Evolutionary conservation across 2,797 vertebrate species (phyloP).

Genomic region (Ibycter americanus): DNA sequence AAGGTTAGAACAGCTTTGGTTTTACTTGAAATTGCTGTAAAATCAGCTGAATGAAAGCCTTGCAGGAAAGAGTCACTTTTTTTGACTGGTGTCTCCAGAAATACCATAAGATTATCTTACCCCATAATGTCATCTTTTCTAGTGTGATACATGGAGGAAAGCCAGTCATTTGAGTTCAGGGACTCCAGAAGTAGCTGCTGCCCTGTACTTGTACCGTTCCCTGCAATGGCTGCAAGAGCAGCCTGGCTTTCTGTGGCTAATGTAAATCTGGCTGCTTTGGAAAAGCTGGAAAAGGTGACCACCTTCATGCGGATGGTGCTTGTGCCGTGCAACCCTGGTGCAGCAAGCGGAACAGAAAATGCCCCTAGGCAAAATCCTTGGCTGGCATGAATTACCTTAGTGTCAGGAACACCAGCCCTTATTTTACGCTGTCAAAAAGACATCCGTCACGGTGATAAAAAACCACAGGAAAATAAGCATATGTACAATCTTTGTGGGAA

Average conservation of each 20-base stretch:
- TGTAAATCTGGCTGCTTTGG: not conserved
- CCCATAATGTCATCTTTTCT: not conserved
- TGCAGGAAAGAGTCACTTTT: not conserved
- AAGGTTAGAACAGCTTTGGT: not conserved
- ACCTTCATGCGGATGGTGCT: rapidly evolving
- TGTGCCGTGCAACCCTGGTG: not conserved
- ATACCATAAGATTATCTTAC: not conserved
- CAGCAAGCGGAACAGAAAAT: not conserved
- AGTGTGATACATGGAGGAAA: not conserved
- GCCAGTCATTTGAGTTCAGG: not conserved
- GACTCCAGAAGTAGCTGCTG: not conserved
- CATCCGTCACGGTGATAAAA: not conserved
- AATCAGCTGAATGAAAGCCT: not conserved
- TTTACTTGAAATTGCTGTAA: not conserved
- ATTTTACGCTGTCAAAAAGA: not conserved
- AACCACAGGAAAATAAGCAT: not conserved
- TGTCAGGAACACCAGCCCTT: not conserved
- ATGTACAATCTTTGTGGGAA: not conserved
- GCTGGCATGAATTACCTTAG: not conserved
- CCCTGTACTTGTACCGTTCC: not conserved
- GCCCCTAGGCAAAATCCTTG: not conserved
- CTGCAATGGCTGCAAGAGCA: not conserved
- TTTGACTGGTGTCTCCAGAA: not conserved
- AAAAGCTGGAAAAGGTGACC: not conserved
- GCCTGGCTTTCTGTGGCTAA: not conserved